A percentile compares a stretch with the other conserved stretches of the same genome.
These are phyloP conservation scores for Serilophus lunatus DNA, from an alignment of 2,113 vertebrate species.

Conservation along the genomic window DNA sequence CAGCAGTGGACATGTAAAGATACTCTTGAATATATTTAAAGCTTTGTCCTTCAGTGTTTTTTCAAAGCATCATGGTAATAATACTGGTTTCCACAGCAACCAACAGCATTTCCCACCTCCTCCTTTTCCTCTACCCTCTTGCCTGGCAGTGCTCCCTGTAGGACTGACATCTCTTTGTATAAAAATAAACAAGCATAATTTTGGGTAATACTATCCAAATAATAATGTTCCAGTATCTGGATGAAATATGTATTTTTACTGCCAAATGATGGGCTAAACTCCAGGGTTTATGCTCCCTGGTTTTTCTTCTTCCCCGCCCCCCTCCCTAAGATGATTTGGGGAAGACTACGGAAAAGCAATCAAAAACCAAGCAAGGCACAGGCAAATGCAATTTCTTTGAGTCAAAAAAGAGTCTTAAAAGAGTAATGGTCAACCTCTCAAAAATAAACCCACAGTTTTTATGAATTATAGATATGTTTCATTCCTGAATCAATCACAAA, in stretches of 20 bases:
- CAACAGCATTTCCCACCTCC: neutral
- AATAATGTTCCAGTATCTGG: neutral
- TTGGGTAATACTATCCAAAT: neutral
- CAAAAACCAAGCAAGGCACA: neutral
- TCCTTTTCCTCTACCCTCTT: neutral
- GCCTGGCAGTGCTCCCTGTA: neutral
- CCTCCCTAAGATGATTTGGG: neutral
- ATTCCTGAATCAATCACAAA: neutral
- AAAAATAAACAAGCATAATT: conserved; percentile 7
- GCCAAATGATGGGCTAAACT: neutral
- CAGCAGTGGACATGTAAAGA: neutral
- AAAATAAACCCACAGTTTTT: neutral
- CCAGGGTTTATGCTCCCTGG: neutral
- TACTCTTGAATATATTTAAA: neutral
- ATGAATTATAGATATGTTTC: neutral
- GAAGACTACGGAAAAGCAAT: neutral
- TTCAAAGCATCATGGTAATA: neutral
- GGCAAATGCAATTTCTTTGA: neutral
- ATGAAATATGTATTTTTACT: neutral
- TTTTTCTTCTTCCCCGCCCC: neutral
- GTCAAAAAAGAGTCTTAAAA: neutral
- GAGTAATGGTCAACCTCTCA: neutral
- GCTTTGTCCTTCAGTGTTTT: neutral
- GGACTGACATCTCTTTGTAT: neutral
- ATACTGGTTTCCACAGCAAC: neutral